Conservation (phyloP, 1,140 invertebrate species). For the fruit fly (Drosophila melanogaster) region Release_6_plus_ISO1_MT NC_004354.4:1603001-1603500, state of each 20-base stretch:
- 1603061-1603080: constrained; percentile 23
- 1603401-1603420: no score
- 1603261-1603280: constrained; percentile 9
- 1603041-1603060: no score
- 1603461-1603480: no score
- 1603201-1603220: constrained; percentile 43
- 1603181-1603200: background rate
- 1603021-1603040: background rate
- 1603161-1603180: no score
- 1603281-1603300: no score
- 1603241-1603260: background rate
- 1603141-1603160: background rate
- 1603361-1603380: no score
- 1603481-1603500: no score
- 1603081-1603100: constrained; percentile 48
- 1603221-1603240: constrained; percentile 27
- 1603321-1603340: background rate
- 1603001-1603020: constrained; percentile 43
- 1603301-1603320: background rate
- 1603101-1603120: constrained; percentile 56
- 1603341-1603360: no score
- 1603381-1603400: no score
- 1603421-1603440: no score
- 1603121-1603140: constrained; percentile 9
- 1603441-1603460: no score